Evolutionary conservation across 2,113 vertebrate species (phyloP).

Genomic region (Myiozetetes cayanensis): DNA sequence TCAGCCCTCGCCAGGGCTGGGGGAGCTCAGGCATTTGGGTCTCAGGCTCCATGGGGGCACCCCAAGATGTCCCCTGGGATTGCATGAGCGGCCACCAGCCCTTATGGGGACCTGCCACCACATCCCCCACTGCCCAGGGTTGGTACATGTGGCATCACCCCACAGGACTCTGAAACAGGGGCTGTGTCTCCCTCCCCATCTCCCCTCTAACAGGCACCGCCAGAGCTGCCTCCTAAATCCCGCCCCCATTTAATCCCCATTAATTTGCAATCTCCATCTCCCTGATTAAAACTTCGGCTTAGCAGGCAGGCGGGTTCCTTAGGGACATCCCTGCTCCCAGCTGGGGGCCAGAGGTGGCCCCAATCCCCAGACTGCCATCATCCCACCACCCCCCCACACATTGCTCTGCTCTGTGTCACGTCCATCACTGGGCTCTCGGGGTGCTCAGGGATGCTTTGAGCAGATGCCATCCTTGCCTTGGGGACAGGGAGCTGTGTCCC

Average conservation of each 20-base stretch:
- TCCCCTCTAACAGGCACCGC: background rate
- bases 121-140: background rate
- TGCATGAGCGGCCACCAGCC: background rate
- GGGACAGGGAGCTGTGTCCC: background rate
- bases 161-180: fast-evolving
- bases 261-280: constrained; percentile 43
- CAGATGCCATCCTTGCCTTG: background rate
- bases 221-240: background rate
- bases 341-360: background rate
- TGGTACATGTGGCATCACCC: background rate
- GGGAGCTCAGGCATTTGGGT: background rate
- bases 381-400: too few relatives aligned
- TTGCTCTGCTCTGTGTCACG: background rate
- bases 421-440: background rate
- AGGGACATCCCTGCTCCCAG: background rate
- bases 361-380: background rate
- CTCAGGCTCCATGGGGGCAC: background rate
- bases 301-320: background rate
- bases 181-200: background rate
- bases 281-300: background rate
- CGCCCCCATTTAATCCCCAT: background rate
- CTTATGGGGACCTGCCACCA: background rate
- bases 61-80: background rate
- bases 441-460: background rate
- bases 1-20: background rate